Base-by-base conservation (phyloP, 2,797 vertebrate genomes). In the Rhinichthys osculus region DNA sequence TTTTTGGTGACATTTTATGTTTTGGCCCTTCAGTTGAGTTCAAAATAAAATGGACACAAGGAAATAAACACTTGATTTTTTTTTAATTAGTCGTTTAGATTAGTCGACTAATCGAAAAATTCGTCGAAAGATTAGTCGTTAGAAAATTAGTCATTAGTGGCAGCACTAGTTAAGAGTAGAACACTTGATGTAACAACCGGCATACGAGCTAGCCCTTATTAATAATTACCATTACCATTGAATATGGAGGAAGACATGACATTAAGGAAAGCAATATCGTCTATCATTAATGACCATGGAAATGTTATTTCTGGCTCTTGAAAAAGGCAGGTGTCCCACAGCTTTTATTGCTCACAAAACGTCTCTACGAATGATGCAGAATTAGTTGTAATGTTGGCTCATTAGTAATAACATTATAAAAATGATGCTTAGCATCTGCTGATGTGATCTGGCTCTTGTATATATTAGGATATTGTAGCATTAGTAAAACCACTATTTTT, bases 271-370 rank as follows among this genome's bases (percentile, higher is more conserved):
- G 47, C 44, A 69, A 83, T 72, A 38, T 66, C 54, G 35, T 47
- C n/a, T 76, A 38, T 78, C 78, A 77, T 77, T 81, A 62, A 59
- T 3, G 27, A 54, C 52, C 30, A 71, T 78, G 52, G n/a, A 71
- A 42, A 69, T 84, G 47, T 74, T 78, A 78, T 67, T 78, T 77
- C 47, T 42, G 73, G 47, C 62, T 67, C 44, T 69, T 84, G 73
- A 67, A 27, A 87, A 77, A 23, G 47, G 30, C 70, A 44, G 35
- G 30, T 40, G 14, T 84, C 70, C 27, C 14, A 81, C 66, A 67
- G 86, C 67, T 90, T 93, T 94, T 92, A 92, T 88, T 82, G 86
- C 35, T 54, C 89, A 82, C 89, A 93, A 94, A 89, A 93, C 89
- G 89, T 87, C 86, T 90, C 89, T 88, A 92, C 88, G 90, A 91